Evolutionary conservation across 1,140 invertebrate genomes (phyloP).

Genomic region (Trichonephila inaurata): DNA sequence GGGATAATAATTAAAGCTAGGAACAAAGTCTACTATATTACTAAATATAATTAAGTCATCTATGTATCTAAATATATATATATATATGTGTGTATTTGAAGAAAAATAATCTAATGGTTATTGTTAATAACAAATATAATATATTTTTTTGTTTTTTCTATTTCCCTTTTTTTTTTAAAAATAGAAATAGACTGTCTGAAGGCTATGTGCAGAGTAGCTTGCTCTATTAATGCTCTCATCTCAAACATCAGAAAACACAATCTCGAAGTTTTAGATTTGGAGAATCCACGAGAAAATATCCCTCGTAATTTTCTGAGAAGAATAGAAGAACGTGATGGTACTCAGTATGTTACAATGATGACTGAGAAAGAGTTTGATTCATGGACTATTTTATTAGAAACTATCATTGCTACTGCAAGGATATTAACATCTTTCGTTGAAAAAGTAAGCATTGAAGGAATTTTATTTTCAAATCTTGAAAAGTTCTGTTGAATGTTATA

Average conservation of each 20-base stretch:
- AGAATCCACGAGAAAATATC: background rate
- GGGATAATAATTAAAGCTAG: no score
- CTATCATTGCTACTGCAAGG: conserved; percentile 19
- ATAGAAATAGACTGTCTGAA: background rate
- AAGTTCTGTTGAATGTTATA: no score
- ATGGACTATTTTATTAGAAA: background rate
- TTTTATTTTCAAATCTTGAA: background rate
- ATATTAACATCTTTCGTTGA: background rate
- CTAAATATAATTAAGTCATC: no score
- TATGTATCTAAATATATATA: no score
- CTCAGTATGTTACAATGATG: background rate
- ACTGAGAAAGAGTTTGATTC: background rate
- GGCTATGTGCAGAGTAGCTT: background rate
- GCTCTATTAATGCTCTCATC: conserved; percentile 1
- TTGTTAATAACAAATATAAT: no score
- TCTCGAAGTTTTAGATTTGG: background rate
- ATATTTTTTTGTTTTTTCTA: no score
- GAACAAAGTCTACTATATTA: no score
- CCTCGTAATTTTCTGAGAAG: background rate
- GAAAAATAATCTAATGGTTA: no score
- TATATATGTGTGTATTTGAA: no score
- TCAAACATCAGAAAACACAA: conserved; percentile 32
- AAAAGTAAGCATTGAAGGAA: background rate
- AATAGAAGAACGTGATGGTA: background rate
- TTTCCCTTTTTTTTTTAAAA: no score